Evolutionary conservation across 2,797 vertebrate species (phyloP).

Genomic region (Muscicapa striata): DNA sequence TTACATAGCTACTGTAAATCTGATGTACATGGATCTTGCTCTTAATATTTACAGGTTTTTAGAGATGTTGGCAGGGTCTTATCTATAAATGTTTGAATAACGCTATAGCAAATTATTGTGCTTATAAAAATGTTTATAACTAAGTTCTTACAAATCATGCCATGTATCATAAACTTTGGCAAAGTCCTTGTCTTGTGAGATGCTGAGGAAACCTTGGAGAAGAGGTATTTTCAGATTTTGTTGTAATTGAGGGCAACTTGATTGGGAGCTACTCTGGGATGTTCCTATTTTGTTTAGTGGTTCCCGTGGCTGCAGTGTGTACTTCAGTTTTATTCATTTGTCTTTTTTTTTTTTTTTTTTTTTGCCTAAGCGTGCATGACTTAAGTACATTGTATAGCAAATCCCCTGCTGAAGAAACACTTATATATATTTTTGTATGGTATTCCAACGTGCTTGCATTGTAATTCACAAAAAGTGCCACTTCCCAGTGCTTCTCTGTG

Average conservation of each 20-base stretch:
- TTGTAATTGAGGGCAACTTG: not conserved
- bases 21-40: not conserved
- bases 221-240: not conserved
- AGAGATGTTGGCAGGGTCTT: not conserved
- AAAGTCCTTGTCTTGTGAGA: not conserved
- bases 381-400: conserved; percentile 17
- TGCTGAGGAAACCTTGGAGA: not conserved
- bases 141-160: not conserved
- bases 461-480: conserved; percentile 66
- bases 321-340: not conserved
- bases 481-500: conserved; percentile 2
- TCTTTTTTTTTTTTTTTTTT: conserved; percentile 2
- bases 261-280: not conserved
- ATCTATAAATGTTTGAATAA: not conserved
- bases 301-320: not conserved
- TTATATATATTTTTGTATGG: conserved; percentile 49
- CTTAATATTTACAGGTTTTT: not conserved
- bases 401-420: conserved; percentile 12
- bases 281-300: not conserved
- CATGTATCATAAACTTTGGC: not conserved
- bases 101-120: not conserved
- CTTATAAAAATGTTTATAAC: not conserved
- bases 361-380: conserved; percentile 29
- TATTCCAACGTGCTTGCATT: conserved; percentile 37
- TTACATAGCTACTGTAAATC: not conserved